These are phyloP conservation scores for Notocelia uddmanniana DNA, from an alignment of 2,888 invertebrate species.

Conservation along the genomic window DNA sequence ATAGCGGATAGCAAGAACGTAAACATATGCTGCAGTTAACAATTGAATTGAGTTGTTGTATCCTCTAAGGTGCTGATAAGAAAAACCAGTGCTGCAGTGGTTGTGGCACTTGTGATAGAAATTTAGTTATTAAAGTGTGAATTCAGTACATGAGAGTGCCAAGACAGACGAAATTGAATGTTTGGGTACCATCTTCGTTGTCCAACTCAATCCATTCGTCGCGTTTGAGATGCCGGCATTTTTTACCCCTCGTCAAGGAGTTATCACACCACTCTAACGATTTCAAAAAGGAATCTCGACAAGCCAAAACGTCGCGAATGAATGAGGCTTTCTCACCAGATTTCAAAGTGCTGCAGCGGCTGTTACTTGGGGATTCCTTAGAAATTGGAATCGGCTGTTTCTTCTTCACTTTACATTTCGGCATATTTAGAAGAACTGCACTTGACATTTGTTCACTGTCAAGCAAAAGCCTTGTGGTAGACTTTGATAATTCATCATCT, in stretches of 20 bases:
- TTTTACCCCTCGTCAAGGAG: conserved; percentile 77
- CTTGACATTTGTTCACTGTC: conserved; percentile 65
- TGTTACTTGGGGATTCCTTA: conserved; percentile 59
- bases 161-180: conserved; percentile 34
- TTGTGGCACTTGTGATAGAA: conserved; percentile 29
- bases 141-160: conserved; percentile 50
- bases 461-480: conserved; percentile 69
- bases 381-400: conserved; percentile 51
- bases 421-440: conserved; percentile 54
- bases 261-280: conserved; percentile 83
- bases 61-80: neutral
- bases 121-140: conserved; percentile 29
- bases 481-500: conserved; percentile 64
- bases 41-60: neutral
- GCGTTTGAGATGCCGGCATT: conserved; percentile 69
- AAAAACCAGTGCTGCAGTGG: conserved; percentile 18
- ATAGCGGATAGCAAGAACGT: neutral
- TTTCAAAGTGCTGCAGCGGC: conserved; percentile 66
- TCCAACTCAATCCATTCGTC: conserved; percentile 78
- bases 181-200: conserved; percentile 68
- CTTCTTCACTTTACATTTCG: conserved; percentile 54
- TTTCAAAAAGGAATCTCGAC: conserved; percentile 77
- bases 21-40: neutral
- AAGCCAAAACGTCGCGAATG: conserved; percentile 77
- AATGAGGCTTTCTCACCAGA: conserved; percentile 81